Conservation (phyloP, 2,888 invertebrate species). For the Drosophila atripex region DNA sequence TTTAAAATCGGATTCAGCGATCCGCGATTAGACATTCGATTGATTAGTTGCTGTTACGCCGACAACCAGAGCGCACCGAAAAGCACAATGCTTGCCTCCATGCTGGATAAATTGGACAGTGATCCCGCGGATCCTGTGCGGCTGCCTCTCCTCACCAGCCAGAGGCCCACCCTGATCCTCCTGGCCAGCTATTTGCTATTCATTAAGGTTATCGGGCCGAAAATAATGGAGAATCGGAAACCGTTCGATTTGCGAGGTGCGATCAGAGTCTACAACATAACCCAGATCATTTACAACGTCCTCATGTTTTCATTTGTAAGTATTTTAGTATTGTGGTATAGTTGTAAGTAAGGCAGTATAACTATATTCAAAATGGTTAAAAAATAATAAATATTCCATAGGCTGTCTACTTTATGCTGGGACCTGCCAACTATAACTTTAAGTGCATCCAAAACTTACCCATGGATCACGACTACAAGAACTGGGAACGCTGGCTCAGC, state of each 20-base stretch:
- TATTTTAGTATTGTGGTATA: no score
- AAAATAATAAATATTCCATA: constrained; percentile 4
- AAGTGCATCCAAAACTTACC: constrained; percentile 26
- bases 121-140: constrained; percentile 38
- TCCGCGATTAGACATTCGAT: not conserved
- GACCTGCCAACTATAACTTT: constrained; percentile 11
- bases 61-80: constrained; percentile 3
- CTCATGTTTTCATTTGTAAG: constrained; percentile 38
- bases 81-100: constrained; percentile 29
- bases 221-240: constrained; percentile 38
- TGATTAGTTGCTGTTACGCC: constrained; percentile 8
- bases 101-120: constrained; percentile 29
- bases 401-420: constrained; percentile 23
- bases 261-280: constrained; percentile 48
- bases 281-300: constrained; percentile 47
- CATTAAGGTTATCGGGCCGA: constrained; percentile 49
- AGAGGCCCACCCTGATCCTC: constrained; percentile 42
- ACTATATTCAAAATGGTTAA: not conserved
- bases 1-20: not conserved
- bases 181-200: constrained; percentile 42
- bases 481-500: constrained; percentile 46
- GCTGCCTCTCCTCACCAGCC: constrained; percentile 38
- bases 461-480: constrained; percentile 45
- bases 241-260: constrained; percentile 38
- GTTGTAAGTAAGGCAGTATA: no score